Percentiles rank a stretch among this genome's conserved stretches.
phyloP scores from a whole-genome alignment of 1,140 invertebrate genomes.

The Zaprionus tsacasi region DNA sequence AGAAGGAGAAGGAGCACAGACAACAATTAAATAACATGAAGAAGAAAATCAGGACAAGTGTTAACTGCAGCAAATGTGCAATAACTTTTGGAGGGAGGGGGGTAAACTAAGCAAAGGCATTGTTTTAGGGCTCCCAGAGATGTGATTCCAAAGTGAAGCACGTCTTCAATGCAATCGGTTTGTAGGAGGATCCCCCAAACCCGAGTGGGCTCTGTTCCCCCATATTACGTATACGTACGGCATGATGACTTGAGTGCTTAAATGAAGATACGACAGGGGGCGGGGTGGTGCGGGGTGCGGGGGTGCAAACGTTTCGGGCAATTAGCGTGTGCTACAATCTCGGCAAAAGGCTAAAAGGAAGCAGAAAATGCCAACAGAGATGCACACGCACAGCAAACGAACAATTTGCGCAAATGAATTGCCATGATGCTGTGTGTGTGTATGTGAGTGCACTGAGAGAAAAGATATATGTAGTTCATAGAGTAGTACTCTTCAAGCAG shows the following conservation, averaged over 20 bases:
- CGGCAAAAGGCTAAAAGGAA: conserved; percentile 64
- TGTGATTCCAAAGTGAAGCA: conserved; percentile 50
- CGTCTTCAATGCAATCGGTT: conserved; percentile 42
- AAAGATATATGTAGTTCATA: neutral
- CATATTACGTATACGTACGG: conserved; percentile 59
- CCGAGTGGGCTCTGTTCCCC: neutral
- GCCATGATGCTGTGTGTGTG: conserved; percentile 7
- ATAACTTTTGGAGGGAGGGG: conserved; percentile 33
- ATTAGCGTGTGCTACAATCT: conserved; percentile 79
- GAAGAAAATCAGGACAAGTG: conserved; percentile 60
- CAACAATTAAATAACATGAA: conserved; percentile 62
- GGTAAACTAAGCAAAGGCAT: conserved; percentile 52
- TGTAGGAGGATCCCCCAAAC: too few relatives aligned
- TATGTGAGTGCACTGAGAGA: neutral
- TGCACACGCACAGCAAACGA: conserved; percentile 42
- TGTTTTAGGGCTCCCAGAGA: conserved; percentile 57
- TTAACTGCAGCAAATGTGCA: conserved; percentile 73
- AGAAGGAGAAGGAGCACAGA: neutral
- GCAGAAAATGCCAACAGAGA: conserved; percentile 58
- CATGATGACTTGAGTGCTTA: conserved; percentile 37
- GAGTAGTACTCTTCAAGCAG: neutral
- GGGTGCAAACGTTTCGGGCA: conserved; percentile 61
- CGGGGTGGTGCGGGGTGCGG: too few relatives aligned
- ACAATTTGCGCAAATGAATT: conserved; percentile 62
- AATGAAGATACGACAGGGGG: conserved; percentile 36